Evolutionary conservation across 2,113 vertebrate genomes (phyloP).

Genomic region (Chloropsis cyanopogon): DNA sequence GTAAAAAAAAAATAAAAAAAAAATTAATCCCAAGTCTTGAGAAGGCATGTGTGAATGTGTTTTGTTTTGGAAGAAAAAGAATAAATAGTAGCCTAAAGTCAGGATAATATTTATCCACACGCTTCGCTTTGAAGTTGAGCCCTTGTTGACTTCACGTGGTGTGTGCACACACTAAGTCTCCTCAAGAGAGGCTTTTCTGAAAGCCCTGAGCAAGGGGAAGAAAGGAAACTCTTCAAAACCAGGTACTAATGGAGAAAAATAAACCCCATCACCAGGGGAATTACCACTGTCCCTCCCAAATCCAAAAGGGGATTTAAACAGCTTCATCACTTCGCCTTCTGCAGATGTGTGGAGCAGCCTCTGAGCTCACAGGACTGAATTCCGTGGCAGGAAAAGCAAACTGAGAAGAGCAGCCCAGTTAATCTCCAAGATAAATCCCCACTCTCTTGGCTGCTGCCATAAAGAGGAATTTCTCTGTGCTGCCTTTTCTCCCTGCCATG

Average conservation of each 20-base stretch:
- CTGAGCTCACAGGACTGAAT: neutral
- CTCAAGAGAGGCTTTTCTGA: neutral
- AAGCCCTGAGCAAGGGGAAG: neutral
- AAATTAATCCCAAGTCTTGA: neutral
- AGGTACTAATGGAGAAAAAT: neutral
- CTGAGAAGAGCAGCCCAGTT: neutral
- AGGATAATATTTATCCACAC: slow-evolving; percentile 48
- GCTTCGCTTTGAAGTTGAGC: slow-evolving; percentile 41
- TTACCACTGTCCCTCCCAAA: neutral
- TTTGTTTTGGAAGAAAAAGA: slow-evolving; percentile 31
- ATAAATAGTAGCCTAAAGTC: slow-evolving; percentile 5
- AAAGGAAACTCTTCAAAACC: slow-evolving; percentile 7
- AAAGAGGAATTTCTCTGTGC: neutral
- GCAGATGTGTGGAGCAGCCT: neutral
- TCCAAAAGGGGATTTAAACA: neutral
- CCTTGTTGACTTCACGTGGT: neutral
- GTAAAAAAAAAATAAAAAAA: neutral
- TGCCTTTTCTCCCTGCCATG: neutral
- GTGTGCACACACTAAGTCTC: neutral
- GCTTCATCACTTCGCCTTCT: neutral
- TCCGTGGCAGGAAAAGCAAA: neutral
- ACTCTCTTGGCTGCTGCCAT: neutral
- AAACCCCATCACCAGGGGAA: neutral
- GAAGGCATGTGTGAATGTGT: neutral
- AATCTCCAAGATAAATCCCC: neutral